Percentiles rank a stretch among this genome's conserved stretches.
These are phyloP conservation scores for Drosophila athabasca DNA, from an alignment of 1,140 invertebrate genomes.

Conservation along the genomic window DNA sequence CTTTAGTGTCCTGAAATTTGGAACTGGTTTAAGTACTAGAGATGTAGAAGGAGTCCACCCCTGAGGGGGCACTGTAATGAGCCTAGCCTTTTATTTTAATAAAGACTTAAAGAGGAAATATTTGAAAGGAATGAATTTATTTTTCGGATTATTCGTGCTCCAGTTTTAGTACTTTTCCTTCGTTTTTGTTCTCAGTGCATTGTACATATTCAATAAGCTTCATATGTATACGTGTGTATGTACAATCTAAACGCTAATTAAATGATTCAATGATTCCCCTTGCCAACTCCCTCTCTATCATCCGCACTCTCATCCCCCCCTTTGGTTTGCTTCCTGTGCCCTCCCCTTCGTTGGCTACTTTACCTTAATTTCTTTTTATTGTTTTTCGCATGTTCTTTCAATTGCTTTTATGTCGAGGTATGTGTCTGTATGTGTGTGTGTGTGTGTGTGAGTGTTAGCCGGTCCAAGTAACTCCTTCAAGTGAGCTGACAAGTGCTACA, in stretches of 20 bases:
- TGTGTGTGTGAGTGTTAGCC: background rate
- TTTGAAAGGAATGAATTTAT: too few relatives aligned
- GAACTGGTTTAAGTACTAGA: too few relatives aligned
- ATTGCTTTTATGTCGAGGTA: constrained; percentile 53
- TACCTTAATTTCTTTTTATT: constrained; percentile 81
- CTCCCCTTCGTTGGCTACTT: constrained; percentile 52
- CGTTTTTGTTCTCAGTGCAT: too few relatives aligned
- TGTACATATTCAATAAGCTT: constrained; percentile 63
- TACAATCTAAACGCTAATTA: constrained; percentile 81
- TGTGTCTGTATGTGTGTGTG: constrained; percentile 23
- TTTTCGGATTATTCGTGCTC: too few relatives aligned
- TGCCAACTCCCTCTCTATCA: background rate
- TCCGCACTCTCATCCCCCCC: background rate
- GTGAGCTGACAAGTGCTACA: constrained; percentile 48
- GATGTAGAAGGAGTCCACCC: too few relatives aligned
- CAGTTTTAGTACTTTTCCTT: too few relatives aligned
- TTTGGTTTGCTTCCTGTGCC: background rate
- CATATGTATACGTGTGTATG: constrained; percentile 28
- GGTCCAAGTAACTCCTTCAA: constrained; percentile 71
- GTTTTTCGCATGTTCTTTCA: constrained; percentile 78
- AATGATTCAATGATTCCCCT: constrained; percentile 81
- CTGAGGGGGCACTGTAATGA: too few relatives aligned
- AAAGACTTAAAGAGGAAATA: too few relatives aligned
- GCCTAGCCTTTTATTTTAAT: too few relatives aligned
- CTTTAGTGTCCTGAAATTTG: too few relatives aligned